Evolutionary conservation across 2,888 invertebrate species (phyloP), one percentile per base, ranked within the genome.

Genomic region (Tethea ocularis): DNA sequence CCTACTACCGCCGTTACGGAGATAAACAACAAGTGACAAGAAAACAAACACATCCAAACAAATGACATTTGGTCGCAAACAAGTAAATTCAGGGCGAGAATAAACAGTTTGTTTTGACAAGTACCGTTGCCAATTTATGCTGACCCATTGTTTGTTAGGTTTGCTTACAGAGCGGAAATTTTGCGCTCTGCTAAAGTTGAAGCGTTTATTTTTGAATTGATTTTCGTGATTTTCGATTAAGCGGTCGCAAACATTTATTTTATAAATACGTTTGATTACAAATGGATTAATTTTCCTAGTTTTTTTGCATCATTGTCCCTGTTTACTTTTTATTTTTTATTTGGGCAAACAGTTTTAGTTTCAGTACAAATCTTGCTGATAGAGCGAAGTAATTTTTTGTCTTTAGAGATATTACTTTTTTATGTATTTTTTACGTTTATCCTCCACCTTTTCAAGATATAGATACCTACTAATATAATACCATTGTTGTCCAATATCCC

Each of bases 41-140:
- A 77, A 75, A 82, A 82, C 80, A 83, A 80, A 72, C 75, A 72
- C 66, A 72, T 75, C 66, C 68, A 68, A 66, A 71, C 61, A 72
- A 78, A 76, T 71, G 69, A 60, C 71, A 65, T 62, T 64, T 62
- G 41, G 61, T 62, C 58, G 63, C 72, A 78, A 75, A 77, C 67
- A 77, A 72, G 69, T 65, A 69, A 65, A 69, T 67, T 68, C 62
- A 63, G 61, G 46, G 20, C 46, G n/a, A 56, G 57, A 61, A 63
- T 69, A 68, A 71, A 75, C 65, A 72, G 70, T 69, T 72, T 73
- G 67, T 75, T 72, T 69, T 71, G 66, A 73, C 69, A 68, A 66
- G 36, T 23, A 17, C 57, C 51, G 46, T 46, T 61, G 58, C 56
- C 60, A 51, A 60, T 59, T 60, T 41, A 57, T 51, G 51, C 52